Percentiles rank a stretch among this genome's conserved stretches.
phyloP scores from a whole-genome alignment of 2,113 vertebrate species.

The Colistium nudipinnis region DNA sequence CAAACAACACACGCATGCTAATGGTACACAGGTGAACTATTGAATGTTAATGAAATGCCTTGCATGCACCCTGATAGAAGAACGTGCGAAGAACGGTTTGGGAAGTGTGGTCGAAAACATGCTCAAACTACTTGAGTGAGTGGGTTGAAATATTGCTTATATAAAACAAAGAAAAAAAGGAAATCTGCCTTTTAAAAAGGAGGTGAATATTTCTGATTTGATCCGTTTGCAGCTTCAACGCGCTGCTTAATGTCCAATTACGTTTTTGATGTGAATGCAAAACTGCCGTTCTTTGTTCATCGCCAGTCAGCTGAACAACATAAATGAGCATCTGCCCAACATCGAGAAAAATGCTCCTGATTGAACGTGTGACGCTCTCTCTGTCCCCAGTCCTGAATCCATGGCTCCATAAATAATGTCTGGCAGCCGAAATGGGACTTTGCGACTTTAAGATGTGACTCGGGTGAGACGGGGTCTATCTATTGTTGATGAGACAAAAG shows the following conservation, averaged over 20 bases:
- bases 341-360: conserved; percentile 8
- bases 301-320: no score
- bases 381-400: conserved; percentile 51
- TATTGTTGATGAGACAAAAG: conserved; percentile 91
- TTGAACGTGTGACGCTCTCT: conserved; percentile 41
- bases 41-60: conserved; percentile 7
- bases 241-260: no score
- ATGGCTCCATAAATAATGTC: conserved; percentile 72
- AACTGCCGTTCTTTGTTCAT: no score
- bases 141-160: neutral
- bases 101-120: neutral
- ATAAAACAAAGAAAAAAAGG: neutral
- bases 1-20: conserved; percentile 16
- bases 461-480: conserved; percentile 89
- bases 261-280: no score
- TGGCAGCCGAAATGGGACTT: conserved; percentile 81
- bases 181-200: neutral
- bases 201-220: no score
- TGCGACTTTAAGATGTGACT: conserved; percentile 94
- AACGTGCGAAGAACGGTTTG: conserved; percentile 1
- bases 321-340: no score
- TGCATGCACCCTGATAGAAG: neutral
- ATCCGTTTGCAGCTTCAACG: no score
- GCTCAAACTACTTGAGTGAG: neutral
- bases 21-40: neutral